Percentiles rank a stretch among this genome's conserved stretches.
These are phyloP conservation scores for Glandiceps talaboti DNA, from an alignment of 53 echinoderm and acorn worm species.

Conservation along the genomic window DNA sequence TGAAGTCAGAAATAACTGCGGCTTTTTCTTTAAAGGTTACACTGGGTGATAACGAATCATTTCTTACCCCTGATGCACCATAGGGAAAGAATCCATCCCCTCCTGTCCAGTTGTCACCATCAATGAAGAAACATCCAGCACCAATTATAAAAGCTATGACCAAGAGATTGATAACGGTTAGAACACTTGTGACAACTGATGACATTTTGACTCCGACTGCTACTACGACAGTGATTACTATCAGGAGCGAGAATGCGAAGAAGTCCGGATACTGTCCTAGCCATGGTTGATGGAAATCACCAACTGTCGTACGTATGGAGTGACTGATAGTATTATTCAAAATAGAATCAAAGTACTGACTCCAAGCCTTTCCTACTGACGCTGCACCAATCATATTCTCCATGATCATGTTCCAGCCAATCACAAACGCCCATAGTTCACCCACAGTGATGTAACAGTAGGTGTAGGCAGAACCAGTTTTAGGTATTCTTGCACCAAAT, in stretches of 20 bases:
- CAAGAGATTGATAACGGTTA: constrained; percentile 61
- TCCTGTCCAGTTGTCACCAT: constrained; percentile 63
- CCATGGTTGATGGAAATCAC: constrained; percentile 45
- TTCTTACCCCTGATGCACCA: constrained; percentile 81
- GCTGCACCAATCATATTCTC: constrained; percentile 94
- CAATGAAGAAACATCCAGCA: constrained; percentile 68
- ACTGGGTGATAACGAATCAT: no score
- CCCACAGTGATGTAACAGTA: constrained; percentile 96
- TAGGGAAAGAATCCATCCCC: constrained; percentile 69
- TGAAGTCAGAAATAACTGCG: no score
- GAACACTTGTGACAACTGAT: constrained; percentile 48
- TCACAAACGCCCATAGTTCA: constrained; percentile 87
- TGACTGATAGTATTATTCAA: constrained; percentile 73
- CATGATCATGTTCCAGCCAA: constrained; percentile 99
- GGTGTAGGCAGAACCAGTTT: constrained; percentile 95
- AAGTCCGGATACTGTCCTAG: constrained; percentile 94
- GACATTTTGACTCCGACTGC: constrained; percentile 72
- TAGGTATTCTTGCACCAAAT: constrained; percentile 90
- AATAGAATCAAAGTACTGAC: constrained; percentile 80
- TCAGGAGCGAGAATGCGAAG: constrained; percentile 63
- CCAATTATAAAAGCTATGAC: constrained; percentile 67
- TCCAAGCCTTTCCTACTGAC: constrained; percentile 94
- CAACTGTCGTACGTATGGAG: constrained; percentile 49
- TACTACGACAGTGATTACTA: constrained; percentile 53
- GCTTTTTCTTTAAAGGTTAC: no score